Evolutionary conservation across 2,113 vertebrate genomes (phyloP).

Genomic region (Oxyruncus cristatus): DNA sequence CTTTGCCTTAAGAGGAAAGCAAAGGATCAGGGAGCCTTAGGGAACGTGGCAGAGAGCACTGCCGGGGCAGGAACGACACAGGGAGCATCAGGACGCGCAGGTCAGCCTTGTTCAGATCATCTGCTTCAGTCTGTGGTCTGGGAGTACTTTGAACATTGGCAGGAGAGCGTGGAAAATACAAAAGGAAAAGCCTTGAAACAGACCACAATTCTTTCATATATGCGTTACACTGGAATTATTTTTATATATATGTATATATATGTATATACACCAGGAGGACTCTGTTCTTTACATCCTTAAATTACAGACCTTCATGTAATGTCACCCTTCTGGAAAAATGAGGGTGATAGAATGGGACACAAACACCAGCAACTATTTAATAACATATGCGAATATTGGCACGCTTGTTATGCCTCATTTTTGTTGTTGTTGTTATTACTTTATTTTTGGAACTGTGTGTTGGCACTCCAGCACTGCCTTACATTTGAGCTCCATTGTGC

Average conservation of each 20-base stretch:
- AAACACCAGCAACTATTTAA: background rate
- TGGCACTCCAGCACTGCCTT: background rate
- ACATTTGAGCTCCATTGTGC: background rate
- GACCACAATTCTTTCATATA: constrained; percentile 29
- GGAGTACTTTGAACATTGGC: constrained; percentile 46
- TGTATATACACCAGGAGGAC: background rate
- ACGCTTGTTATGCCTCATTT: fast-evolving
- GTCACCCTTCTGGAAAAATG: background rate
- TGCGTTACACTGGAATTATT: constrained; percentile 8
- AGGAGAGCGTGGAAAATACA: background rate
- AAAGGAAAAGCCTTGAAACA: constrained; percentile 50
- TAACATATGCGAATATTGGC: background rate
- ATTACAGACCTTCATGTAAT: background rate
- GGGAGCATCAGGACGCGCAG: background rate
- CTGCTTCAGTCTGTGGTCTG: background rate
- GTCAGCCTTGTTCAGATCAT: background rate
- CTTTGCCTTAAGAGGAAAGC: background rate
- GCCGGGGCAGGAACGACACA: background rate
- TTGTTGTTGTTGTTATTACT: background rate
- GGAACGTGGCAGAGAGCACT: background rate
- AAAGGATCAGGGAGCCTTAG: background rate
- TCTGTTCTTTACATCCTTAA: background rate
- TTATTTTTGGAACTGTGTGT: background rate
- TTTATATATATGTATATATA: background rate
- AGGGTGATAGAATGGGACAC: background rate